phyloP scores from a whole-genome alignment of 2,888 invertebrate species.

The Gari tellinella region DNA sequence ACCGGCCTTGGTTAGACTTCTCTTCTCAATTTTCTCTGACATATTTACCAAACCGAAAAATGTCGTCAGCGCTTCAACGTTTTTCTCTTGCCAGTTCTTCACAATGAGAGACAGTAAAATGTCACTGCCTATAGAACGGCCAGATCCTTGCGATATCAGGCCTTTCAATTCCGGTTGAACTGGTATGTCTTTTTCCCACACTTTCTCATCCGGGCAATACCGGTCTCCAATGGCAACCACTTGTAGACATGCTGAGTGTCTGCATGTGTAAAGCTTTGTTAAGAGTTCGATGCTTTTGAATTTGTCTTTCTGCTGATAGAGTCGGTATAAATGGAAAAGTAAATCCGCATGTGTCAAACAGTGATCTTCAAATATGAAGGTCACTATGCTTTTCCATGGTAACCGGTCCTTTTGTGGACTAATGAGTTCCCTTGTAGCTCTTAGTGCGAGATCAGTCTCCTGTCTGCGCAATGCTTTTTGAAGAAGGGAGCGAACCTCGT shows the following conservation, averaged over 20 bases:
- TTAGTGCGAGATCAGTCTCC: slow-evolving; percentile 8
- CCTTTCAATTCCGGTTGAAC: slow-evolving; percentile 7
- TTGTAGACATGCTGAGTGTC: slow-evolving; percentile 41
- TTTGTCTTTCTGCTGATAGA: slow-evolving; percentile 19
- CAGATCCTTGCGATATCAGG: slow-evolving; percentile 5
- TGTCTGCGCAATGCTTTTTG: slow-evolving; percentile 38
- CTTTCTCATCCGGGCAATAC: slow-evolving; percentile 8
- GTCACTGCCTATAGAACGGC: slow-evolving; percentile 18
- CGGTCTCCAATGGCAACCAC: slow-evolving; percentile 32
- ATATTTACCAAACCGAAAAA: slow-evolving; percentile 41
- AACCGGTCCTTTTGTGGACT: slow-evolving; percentile 33
- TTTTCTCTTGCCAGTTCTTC: slow-evolving; percentile 32
- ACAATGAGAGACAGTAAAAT: slow-evolving; percentile 31
- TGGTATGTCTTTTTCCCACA: slow-evolving; percentile 12
- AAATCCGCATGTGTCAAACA: slow-evolving; percentile 34
- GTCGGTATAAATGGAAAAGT: slow-evolving; percentile 8
- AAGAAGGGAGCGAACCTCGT: slow-evolving; percentile 48
- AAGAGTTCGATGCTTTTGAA: slow-evolving; percentile 30
- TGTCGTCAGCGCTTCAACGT: slow-evolving; percentile 18
- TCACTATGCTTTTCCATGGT: slow-evolving; percentile 41
- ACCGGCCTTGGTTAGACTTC: slow-evolving; percentile 26
- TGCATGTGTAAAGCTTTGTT: slow-evolving; percentile 30
- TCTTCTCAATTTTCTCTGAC: slow-evolving; percentile 42
- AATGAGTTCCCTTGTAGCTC: slow-evolving; percentile 44
- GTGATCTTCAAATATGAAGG: slow-evolving; percentile 50